phyloP scores from a whole-genome alignment of 1,140 invertebrate species.

The Parasteatoda tepidariorum region DNA sequence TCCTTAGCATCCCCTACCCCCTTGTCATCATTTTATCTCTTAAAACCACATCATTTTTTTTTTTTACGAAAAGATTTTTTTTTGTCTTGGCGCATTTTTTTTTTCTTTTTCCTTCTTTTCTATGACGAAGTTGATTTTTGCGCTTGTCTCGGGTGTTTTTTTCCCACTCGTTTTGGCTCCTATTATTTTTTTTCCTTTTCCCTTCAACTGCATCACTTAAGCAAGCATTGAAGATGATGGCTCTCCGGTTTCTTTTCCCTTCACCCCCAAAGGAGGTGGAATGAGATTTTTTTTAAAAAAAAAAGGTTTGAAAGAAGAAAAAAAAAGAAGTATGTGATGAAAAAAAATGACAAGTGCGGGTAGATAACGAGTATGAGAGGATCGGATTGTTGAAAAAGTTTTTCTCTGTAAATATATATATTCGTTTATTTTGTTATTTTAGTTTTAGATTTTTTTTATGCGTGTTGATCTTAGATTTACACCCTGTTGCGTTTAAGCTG shows the following conservation, averaged over 20 bases:
- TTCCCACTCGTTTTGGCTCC: neutral
- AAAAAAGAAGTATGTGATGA: neutral
- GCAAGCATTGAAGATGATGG: conserved; percentile 42
- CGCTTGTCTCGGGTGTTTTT: conserved; percentile 41
- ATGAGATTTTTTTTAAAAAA: too few species aligned
- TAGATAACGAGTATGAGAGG: conserved; percentile 48
- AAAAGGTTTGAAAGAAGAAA: too few species aligned
- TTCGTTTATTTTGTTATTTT: neutral
- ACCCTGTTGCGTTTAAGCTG: conserved; percentile 29
- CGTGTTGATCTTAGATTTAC: conserved; percentile 10
- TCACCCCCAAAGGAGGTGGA: conserved; percentile 48
- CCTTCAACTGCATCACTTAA: conserved; percentile 42
- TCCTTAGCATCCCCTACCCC: conserved; percentile 18
- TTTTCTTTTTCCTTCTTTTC: neutral
- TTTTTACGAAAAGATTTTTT: conserved; percentile 13
- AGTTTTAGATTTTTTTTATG: neutral
- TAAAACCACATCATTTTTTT: conserved; percentile 55
- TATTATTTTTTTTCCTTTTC: neutral
- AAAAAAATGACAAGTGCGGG: conserved; percentile 54
- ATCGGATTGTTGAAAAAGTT: conserved; percentile 55
- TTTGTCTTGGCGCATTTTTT: conserved; percentile 22
- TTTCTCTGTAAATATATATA: neutral
- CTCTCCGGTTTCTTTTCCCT: conserved; percentile 41
- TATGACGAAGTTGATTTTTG: conserved; percentile 30
- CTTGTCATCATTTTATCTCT: conserved; percentile 59